Percentiles rank a stretch among this genome's conserved stretches.
Evolutionary conservation across 2,113 vertebrate genomes (phyloP).

Genomic region (Halcyon senegalensis): DNA sequence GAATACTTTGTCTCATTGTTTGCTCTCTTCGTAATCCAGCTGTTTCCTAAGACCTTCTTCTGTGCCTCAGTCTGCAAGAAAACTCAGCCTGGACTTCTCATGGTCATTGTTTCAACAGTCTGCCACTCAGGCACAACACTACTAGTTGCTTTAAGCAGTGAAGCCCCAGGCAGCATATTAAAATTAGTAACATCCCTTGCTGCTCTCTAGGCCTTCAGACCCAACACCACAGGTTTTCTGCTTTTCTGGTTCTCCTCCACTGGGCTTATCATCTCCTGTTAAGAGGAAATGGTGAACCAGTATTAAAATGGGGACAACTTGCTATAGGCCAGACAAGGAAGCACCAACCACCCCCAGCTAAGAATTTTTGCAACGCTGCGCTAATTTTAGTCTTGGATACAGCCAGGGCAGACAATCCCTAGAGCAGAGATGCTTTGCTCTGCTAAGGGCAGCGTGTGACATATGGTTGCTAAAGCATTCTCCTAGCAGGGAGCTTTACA

Average conservation of each 20-base stretch:
- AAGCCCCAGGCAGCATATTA: not conserved
- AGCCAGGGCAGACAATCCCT: not conserved
- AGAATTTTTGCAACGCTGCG: not conserved
- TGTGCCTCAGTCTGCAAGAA: not conserved
- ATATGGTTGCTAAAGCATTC: constrained; percentile 41
- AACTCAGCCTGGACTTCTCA: not conserved
- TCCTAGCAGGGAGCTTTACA: constrained; percentile 13
- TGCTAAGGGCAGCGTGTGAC: not conserved
- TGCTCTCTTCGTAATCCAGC: not conserved
- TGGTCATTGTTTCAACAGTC: accelerated
- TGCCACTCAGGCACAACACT: not conserved
- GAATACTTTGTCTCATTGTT: not conserved
- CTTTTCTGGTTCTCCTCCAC: not conserved
- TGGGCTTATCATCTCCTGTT: not conserved
- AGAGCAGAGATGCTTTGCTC: not conserved
- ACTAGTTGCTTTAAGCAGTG: not conserved
- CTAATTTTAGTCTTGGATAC: not conserved
- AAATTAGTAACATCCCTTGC: not conserved
- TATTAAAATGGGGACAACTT: not conserved
- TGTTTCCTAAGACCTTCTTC: not conserved
- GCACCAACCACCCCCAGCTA: not conserved
- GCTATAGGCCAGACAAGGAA: not conserved
- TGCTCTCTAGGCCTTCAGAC: not conserved
- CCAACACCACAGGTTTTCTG: not conserved
- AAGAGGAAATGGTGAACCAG: not conserved